These are phyloP conservation scores for Enteromius argenteus DNA, from an alignment of 2,797 vertebrate species.

Conservation along the genomic window DNA sequence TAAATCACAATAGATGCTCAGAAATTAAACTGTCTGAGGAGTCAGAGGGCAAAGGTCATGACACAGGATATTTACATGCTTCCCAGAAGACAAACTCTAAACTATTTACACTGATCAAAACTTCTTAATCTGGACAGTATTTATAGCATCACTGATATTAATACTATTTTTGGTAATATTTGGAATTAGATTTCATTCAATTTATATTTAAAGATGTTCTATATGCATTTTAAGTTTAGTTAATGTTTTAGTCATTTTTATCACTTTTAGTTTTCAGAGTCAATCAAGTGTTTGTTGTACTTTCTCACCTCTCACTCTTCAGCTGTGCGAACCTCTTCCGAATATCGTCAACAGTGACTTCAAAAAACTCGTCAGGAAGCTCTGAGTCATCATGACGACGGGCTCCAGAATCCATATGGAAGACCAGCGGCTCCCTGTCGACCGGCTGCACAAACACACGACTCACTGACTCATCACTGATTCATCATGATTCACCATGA, in stretches of 20 bases:
- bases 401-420: slow-evolving; percentile 83
- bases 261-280: too few relatives aligned
- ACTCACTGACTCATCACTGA: too few relatives aligned
- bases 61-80: slow-evolving; percentile 1
- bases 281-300: not conserved
- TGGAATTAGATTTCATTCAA: too few relatives aligned
- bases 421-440: slow-evolving; percentile 86
- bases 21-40: slow-evolving; percentile 49
- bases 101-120: not conserved
- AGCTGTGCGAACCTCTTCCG: slow-evolving; percentile 93
- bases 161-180: too few relatives aligned
- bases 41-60: slow-evolving; percentile 48
- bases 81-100: not conserved
- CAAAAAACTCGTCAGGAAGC: slow-evolving; percentile 94
- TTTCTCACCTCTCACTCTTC: slow-evolving; percentile 90
- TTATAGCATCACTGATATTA: not conserved
- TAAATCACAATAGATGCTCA: slow-evolving; percentile 48
- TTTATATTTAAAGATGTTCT: too few relatives aligned
- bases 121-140: not conserved
- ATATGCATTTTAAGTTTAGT: too few relatives aligned
- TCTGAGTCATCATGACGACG: slow-evolving; percentile 67
- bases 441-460: slow-evolving; percentile 71
- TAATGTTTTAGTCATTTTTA: too few relatives aligned
- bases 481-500: too few relatives aligned
- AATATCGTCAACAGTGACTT: slow-evolving; percentile 94